These are phyloP conservation scores for Cosmorhoe ocellata DNA, from an alignment of 2,888 invertebrate species.

Conservation along the genomic window DNA sequence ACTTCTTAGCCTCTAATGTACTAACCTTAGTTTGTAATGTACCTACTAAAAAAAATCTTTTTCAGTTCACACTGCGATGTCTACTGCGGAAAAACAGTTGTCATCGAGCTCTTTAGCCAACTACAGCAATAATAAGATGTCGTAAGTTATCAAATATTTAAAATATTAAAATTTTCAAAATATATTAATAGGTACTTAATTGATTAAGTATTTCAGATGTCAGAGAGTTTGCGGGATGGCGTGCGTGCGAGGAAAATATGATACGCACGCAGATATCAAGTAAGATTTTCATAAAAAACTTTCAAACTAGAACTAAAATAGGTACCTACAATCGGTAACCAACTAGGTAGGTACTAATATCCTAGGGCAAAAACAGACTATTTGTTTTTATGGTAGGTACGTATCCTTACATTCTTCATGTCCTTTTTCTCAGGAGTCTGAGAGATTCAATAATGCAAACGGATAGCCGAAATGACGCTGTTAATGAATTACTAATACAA, in stretches of 20 bases:
- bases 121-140: slow-evolving; percentile 1
- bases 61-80: slow-evolving; percentile 10
- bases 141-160: slow-evolving; percentile 3
- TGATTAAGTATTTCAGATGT: background rate
- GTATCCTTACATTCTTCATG: background rate
- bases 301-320: too few relatives aligned
- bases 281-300: background rate
- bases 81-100: slow-evolving; percentile 2
- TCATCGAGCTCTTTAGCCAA: slow-evolving; percentile 4
- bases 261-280: background rate
- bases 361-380: too few relatives aligned
- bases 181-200: background rate
- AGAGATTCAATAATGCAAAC: slow-evolving; percentile 14
- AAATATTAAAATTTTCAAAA: too few relatives aligned
- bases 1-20: too few relatives aligned
- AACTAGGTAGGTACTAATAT: too few relatives aligned
- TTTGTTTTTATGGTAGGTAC: background rate
- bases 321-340: too few relatives aligned
- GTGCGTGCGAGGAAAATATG: background rate
- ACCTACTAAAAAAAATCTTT: background rate
- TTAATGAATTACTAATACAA: background rate
- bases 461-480: slow-evolving; percentile 1
- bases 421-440: slow-evolving; percentile 11
- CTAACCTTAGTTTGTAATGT: background rate
- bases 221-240: background rate